Conservation (phyloP, 2,888 invertebrate genomes). For the Agrotis ipsilon region DNA sequence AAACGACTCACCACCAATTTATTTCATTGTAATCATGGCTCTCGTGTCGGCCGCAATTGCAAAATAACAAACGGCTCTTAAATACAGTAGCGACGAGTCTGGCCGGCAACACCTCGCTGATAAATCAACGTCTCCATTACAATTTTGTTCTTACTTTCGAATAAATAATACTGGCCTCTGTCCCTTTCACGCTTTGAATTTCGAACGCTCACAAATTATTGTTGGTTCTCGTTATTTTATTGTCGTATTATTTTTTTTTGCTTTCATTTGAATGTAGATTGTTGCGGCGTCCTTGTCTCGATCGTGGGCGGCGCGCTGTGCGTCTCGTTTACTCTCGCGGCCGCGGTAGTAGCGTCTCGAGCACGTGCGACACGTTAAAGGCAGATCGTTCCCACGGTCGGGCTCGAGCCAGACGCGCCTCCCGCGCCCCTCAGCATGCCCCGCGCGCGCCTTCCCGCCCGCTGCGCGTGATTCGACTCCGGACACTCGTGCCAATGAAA, state of each 20-base stretch:
- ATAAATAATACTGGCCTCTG: slow-evolving; percentile 79
- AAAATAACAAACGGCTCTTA: slow-evolving; percentile 82
- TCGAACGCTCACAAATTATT: slow-evolving; percentile 89
- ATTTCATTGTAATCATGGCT: slow-evolving; percentile 80
- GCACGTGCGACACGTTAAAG: slow-evolving; percentile 91
- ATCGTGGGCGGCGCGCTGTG: slow-evolving; percentile 53
- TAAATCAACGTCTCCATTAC: slow-evolving; percentile 88
- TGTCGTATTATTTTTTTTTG: slow-evolving; percentile 69
- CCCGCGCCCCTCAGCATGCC: slow-evolving; percentile 63
- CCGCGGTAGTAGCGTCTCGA: slow-evolving; percentile 83
- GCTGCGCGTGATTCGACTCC: slow-evolving; percentile 85
- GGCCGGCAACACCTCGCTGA: slow-evolving; percentile 75
- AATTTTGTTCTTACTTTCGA: slow-evolving; percentile 84
- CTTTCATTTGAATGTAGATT: slow-evolving; percentile 67
- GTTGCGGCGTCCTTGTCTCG: slow-evolving; percentile 57
- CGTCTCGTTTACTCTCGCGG: slow-evolving; percentile 78
- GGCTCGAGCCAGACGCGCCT: slow-evolving; percentile 79
- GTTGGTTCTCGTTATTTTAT: slow-evolving; percentile 87
- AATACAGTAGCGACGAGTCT: slow-evolving; percentile 82
- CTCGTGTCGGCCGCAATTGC: slow-evolving; percentile 75
- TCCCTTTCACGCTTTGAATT: slow-evolving; percentile 85
- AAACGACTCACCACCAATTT: slow-evolving; percentile 76
- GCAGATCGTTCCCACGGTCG: slow-evolving; percentile 91
- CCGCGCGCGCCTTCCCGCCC: slow-evolving; percentile 70
- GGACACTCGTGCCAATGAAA: slow-evolving; percentile 85